Base-by-base conservation (phyloP, 2,113 vertebrate species). In the Carettochelys insculpta region DNA sequence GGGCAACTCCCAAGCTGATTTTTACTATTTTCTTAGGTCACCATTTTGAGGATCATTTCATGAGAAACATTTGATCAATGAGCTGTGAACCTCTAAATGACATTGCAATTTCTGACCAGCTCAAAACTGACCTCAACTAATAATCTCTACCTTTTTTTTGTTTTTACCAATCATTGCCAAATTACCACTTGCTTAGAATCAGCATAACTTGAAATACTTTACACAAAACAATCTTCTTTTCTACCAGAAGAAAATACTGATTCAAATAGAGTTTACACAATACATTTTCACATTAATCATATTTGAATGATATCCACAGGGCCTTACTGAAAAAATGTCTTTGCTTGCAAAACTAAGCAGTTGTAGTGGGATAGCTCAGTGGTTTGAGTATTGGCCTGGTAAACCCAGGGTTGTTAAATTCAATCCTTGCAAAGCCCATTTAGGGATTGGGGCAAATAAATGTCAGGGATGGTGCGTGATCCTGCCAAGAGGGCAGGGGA, bases 111-210 rank as follows among this genome's bases (percentile, higher is more conserved):
- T 68, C 56, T 90, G 81, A 51, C 54, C 84, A 0, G 58, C 34
- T 61, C 88, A 94, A 90, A 91, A 90, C 81, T 20, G 81, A 87
- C 4, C 29, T 83, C 38, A 85, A 11, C 75, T 45, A 86, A 51
- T 19, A 50, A n/a, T n/a, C 54, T 92, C 68, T 80, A 54, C 95
- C 53, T 43, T 78, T 81, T 83, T 78, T 78, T 87, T 68, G 34
- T 89, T 83, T 84, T 34, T 86, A 88, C 81, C 77, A 82, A 92
- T 77, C 14, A 50, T 3, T 90, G 34, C 82, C 11, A 43, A 90
- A 78, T 73, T 38, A 85, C 29, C 38, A 85, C 50, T 51, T 83
- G n/a, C 68, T 80, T 83, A 90, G 29, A 50, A 50, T 77, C 43
- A 53, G 45, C n/a, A 85, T 1, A 58, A 29, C 75, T 75, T 68